Evolutionary conservation across 2,113 vertebrate species (phyloP).

Genomic region (Microcebus griseorufus): DNA sequence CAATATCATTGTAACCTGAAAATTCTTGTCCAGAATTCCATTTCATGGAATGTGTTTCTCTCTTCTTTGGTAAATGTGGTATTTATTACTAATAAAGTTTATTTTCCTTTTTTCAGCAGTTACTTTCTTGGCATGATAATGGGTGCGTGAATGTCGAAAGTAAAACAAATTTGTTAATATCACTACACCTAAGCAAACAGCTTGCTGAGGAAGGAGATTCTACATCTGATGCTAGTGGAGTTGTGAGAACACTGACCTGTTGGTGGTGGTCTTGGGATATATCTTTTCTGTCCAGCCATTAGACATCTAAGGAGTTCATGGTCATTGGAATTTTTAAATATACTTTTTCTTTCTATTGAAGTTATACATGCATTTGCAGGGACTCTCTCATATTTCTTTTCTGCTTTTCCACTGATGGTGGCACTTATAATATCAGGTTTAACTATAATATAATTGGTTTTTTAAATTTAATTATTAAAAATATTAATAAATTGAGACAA

Average conservation of each 20-base stretch:
- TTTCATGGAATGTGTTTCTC: background rate
- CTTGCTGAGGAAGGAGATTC: background rate
- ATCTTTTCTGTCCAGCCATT: background rate
- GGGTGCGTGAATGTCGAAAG: background rate
- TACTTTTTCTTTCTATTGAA: background rate
- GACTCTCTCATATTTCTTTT: background rate
- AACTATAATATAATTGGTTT: background rate
- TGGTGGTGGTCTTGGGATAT: background rate
- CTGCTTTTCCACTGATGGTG: background rate
- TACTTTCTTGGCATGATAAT: constrained; percentile 15
- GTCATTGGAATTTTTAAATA: constrained; percentile 12
- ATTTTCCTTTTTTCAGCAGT: background rate
- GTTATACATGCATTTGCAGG: background rate
- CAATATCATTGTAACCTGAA: background rate
- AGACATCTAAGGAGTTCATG: background rate
- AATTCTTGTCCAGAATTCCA: background rate
- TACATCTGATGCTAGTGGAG: background rate
- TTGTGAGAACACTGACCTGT: background rate
- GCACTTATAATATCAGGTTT: background rate
- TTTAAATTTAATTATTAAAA: background rate
- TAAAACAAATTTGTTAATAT: constrained; percentile 19
- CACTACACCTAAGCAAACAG: background rate
- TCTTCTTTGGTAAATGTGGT: constrained; percentile 20
- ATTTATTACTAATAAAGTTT: background rate
- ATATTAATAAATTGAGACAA: background rate